A percentile compares a stretch with the other conserved stretches of the same genome.
Conservation (phyloP, 1,140 invertebrate species). For the Cepaea nemoralis region DNA sequence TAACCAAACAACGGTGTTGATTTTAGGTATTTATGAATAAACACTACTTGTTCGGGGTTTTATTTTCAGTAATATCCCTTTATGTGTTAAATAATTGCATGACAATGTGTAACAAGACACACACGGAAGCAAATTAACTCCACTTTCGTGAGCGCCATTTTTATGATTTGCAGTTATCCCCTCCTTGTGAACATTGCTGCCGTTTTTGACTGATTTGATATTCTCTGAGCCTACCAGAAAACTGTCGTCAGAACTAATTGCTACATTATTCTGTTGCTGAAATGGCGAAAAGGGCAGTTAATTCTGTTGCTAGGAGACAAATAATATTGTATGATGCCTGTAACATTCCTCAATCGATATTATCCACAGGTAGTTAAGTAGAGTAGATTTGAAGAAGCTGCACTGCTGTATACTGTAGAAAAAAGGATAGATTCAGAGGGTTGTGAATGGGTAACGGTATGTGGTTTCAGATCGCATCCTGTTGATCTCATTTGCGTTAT, state of each 20-base stretch:
- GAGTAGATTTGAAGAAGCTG: background rate
- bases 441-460: too few species aligned
- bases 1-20: too few species aligned
- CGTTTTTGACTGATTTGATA: background rate
- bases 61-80: too few species aligned
- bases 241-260: background rate
- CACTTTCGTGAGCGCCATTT: too few species aligned
- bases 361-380: background rate
- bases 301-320: slow-evolving; percentile 2
- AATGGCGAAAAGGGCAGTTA: background rate
- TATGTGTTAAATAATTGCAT: too few species aligned
- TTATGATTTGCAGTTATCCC: background rate
- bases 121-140: too few species aligned
- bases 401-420: background rate
- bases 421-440: background rate
- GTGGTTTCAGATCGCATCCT: too few species aligned
- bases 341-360: background rate
- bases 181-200: background rate
- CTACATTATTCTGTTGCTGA: background rate
- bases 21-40: too few species aligned
- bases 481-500: too few species aligned
- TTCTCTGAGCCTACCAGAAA: background rate
- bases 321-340: background rate
- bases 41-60: too few species aligned
- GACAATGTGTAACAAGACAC: too few species aligned